These are phyloP conservation scores for Chauna torquata DNA, from an alignment of 2,113 vertebrate species.

Conservation along the genomic window DNA sequence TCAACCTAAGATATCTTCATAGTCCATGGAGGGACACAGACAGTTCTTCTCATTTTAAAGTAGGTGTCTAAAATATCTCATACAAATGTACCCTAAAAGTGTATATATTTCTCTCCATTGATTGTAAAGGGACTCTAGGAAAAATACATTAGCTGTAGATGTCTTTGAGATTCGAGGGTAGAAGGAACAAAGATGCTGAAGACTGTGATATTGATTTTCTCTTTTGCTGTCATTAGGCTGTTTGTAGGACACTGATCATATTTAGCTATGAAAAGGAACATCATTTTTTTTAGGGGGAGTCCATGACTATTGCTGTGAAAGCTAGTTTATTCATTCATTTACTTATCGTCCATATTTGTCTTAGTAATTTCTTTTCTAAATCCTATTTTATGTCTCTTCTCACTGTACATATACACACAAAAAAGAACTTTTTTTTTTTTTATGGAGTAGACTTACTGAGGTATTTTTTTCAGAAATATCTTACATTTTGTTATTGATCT, in stretches of 20 bases:
- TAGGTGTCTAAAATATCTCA: neutral
- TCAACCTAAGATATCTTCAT: neutral
- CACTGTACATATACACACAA: neutral
- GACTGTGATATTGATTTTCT: neutral
- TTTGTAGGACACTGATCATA: neutral
- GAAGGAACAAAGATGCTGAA: neutral
- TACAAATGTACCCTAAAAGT: neutral
- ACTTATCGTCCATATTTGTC: neutral
- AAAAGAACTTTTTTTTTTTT: neutral
- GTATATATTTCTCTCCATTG: neutral
- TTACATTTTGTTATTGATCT: neutral
- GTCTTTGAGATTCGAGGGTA: neutral
- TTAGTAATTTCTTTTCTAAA: neutral
- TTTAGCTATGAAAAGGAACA: neutral
- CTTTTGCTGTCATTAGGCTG: neutral
- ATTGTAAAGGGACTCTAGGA: neutral
- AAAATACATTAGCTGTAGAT: neutral
- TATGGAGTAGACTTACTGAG: neutral
- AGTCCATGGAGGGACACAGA: neutral
- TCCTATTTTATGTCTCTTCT: neutral
- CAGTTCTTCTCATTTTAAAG: neutral
- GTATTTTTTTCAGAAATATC: neutral
- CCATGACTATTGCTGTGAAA: neutral
- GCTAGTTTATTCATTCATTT: neutral
- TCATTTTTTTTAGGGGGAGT: neutral